A percentile compares a stretch with the other conserved stretches of the same genome.
Evolutionary conservation across 2,797 vertebrate species (phyloP).

Genomic region (Tinamus major): DNA sequence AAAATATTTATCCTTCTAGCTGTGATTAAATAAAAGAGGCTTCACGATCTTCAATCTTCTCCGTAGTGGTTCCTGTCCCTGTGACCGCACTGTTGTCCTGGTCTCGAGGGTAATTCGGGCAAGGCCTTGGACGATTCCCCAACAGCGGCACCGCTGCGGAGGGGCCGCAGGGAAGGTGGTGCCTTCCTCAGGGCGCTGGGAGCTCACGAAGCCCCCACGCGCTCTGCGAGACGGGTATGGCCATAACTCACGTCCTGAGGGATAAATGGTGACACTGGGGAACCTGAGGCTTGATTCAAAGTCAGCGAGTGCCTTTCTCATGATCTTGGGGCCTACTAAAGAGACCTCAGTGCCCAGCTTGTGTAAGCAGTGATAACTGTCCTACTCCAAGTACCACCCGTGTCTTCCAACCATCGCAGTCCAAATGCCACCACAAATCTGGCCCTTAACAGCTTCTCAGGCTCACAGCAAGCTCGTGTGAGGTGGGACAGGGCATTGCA

Average conservation of each 20-base stretch:
- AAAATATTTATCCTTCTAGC: background rate
- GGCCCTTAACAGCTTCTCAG: background rate
- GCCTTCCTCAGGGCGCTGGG: background rate
- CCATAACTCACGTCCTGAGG: background rate
- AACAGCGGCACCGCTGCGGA: background rate
- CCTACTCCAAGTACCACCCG: background rate
- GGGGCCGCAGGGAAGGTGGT: fast-evolving
- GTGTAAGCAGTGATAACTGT: background rate
- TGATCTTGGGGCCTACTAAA: background rate
- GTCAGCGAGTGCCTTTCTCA: background rate
- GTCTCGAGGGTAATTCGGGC: background rate
- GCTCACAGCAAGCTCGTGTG: background rate
- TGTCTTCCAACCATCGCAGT: background rate
- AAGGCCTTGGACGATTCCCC: background rate
- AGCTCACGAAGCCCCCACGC: fast-evolving
- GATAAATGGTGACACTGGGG: background rate
- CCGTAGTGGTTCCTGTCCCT: background rate
- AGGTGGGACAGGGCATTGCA: background rate
- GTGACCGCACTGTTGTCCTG: background rate
- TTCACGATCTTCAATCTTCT: background rate
- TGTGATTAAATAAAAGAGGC: background rate
- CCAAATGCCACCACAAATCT: background rate
- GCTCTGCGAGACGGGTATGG: background rate
- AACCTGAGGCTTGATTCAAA: background rate
- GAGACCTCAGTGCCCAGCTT: background rate